Conservation (phyloP, 1,140 invertebrate species). For the Scaptomyza hsui region DNA sequence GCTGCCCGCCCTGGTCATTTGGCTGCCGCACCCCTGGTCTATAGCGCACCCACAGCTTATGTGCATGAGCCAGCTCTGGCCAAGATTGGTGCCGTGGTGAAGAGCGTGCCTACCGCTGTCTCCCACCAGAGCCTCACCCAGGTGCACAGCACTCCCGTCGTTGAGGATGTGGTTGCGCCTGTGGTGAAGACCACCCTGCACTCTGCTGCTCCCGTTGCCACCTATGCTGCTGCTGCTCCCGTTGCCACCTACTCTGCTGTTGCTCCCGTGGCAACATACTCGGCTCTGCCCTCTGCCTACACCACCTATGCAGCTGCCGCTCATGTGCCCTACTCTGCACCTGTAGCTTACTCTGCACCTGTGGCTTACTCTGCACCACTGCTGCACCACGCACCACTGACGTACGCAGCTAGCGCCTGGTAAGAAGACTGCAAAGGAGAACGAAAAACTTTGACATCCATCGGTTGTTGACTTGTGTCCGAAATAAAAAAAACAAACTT, state of each 20-base stretch:
- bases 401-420: slow-evolving; percentile 68
- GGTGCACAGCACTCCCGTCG: slow-evolving; percentile 65
- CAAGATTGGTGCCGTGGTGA: slow-evolving; percentile 74
- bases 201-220: slow-evolving; percentile 45
- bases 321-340: slow-evolving; percentile 26
- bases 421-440: slow-evolving; percentile 44
- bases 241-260: slow-evolving; percentile 49
- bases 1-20: slow-evolving; percentile 84
- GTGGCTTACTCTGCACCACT: slow-evolving; percentile 51
- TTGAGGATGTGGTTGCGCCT: slow-evolving; percentile 73
- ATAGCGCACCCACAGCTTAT: slow-evolving; percentile 54
- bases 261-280: slow-evolving; percentile 23
- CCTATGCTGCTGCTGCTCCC: slow-evolving; percentile 30
- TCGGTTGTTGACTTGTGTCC: slow-evolving; percentile 52
- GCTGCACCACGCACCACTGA: slow-evolving; percentile 58
- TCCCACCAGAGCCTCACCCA: slow-evolving; percentile 84
- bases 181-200: slow-evolving; percentile 70
- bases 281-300: slow-evolving; percentile 19
- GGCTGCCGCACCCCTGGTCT: slow-evolving; percentile 64
- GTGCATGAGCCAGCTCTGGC: slow-evolving; percentile 70
- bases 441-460: slow-evolving; percentile 65
- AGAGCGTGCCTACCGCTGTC: slow-evolving; percentile 84
- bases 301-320: slow-evolving; percentile 26
- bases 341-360: slow-evolving; percentile 40
- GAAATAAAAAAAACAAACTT: slow-evolving; percentile 39